These are phyloP conservation scores for Cremastinae sp. DNA, from an alignment of 2,888 invertebrate genomes.

Conservation along the genomic window DNA sequence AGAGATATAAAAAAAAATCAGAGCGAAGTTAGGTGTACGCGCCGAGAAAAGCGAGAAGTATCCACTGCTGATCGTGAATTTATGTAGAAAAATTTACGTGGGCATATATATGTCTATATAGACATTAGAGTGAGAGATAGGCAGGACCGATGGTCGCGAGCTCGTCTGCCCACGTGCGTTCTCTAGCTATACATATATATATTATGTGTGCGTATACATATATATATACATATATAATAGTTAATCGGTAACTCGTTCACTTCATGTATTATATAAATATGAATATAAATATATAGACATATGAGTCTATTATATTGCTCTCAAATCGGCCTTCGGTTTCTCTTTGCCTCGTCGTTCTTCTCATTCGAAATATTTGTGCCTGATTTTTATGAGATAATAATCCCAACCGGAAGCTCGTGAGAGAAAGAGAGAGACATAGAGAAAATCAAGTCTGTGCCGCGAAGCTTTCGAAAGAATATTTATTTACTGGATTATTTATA, in stretches of 20 bases:
- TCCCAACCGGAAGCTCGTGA: slow-evolving; percentile 45
- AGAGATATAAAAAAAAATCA: slow-evolving; percentile 9
- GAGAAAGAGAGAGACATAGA: too few relatives aligned
- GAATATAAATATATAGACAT: slow-evolving; percentile 27
- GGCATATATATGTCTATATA: slow-evolving; percentile 20
- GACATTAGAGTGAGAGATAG: slow-evolving; percentile 28
- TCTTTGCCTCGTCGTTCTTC: slow-evolving; percentile 34
- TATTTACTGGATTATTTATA: background rate
- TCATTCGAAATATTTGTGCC: slow-evolving; percentile 34
- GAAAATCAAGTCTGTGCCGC: slow-evolving; percentile 2
- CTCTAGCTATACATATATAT: slow-evolving; percentile 60
- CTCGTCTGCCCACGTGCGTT: slow-evolving; percentile 59
- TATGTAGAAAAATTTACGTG: slow-evolving; percentile 50
- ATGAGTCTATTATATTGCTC: slow-evolving; percentile 20
- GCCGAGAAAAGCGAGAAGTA: slow-evolving; percentile 40
- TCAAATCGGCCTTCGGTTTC: slow-evolving; percentile 50
- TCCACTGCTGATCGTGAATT: slow-evolving; percentile 52
- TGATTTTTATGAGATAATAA: slow-evolving; percentile 29
- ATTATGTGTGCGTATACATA: too few relatives aligned
- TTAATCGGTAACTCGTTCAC: slow-evolving; percentile 57
- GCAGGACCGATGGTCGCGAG: slow-evolving; percentile 45
- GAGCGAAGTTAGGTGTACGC: slow-evolving; percentile 7
- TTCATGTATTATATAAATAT: slow-evolving; percentile 44
- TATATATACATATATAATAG: slow-evolving; percentile 36
- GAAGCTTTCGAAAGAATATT: background rate